phyloP scores from a whole-genome alignment of 2,888 invertebrate species.

The Mylabris sibirica region DNA sequence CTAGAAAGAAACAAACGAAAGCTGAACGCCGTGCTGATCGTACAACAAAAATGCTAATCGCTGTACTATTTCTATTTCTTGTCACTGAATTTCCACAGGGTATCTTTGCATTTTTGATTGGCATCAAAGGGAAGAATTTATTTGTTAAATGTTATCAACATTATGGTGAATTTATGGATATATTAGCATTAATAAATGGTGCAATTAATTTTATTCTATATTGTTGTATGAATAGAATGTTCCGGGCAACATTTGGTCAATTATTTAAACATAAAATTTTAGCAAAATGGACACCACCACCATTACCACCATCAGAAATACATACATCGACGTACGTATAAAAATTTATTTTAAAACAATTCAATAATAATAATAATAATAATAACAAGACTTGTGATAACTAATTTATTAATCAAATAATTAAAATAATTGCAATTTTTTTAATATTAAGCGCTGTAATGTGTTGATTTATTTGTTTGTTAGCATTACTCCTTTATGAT shows the following conservation, averaged over 20 bases:
- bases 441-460: neutral
- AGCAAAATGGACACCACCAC: conserved; percentile 66
- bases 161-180: conserved; percentile 88
- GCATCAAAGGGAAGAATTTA: conserved; percentile 73
- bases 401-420: no score
- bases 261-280: conserved; percentile 74
- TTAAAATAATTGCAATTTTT: no score
- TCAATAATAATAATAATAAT: neutral
- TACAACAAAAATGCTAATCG: conserved; percentile 89
- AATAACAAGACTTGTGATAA: neutral
- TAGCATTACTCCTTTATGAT: conserved; percentile 14
- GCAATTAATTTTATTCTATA: conserved; percentile 94
- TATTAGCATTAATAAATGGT: conserved; percentile 88
- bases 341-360: conserved; percentile 2
- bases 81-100: conserved; percentile 86
- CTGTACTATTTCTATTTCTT: conserved; percentile 84
- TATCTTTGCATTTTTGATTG: conserved; percentile 68
- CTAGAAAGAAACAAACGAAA: conserved; percentile 63
- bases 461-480: neutral
- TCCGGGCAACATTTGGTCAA: conserved; percentile 79
- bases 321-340: conserved; percentile 74
- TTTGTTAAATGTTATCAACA: conserved; percentile 81
- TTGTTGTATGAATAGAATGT: conserved; percentile 93
- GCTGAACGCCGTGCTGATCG: conserved; percentile 81
- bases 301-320: conserved; percentile 66